Percentiles rank a stretch among this genome's conserved stretches.
Evolutionary conservation across 1,140 invertebrate genomes (phyloP).

Genomic region (Pogonus chalceus): DNA sequence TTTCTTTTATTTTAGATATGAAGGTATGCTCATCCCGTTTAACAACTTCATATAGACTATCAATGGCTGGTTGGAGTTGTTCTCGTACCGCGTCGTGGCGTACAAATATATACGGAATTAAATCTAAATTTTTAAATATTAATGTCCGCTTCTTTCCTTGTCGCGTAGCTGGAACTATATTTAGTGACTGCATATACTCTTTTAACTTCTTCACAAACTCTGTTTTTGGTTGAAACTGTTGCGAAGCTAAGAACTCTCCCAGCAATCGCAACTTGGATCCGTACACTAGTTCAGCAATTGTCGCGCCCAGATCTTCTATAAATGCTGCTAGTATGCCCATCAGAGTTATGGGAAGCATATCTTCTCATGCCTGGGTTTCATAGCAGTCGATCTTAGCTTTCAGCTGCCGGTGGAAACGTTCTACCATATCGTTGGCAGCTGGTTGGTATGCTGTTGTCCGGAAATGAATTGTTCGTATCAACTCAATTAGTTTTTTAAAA

Average conservation of each 20-base stretch:
- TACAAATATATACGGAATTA: not conserved
- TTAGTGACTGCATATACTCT: not conserved
- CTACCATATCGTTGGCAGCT: conserved; percentile 27
- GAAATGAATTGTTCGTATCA: not conserved
- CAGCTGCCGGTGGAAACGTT: conserved; percentile 25
- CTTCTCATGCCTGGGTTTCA: conserved; percentile 9
- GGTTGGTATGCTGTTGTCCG: conserved; percentile 25
- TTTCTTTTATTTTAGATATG: not conserved
- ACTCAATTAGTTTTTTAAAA: not conserved
- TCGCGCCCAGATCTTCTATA: conserved; percentile 20
- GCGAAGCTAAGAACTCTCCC: conserved; percentile 19
- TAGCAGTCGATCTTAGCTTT: conserved; percentile 22
- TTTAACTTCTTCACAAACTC: not conserved
- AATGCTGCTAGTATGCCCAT: conserved; percentile 15
- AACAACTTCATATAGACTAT: not conserved
- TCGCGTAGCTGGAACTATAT: not conserved
- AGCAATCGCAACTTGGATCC: conserved; percentile 20
- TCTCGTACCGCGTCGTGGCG: not conserved
- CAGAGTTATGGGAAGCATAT: conserved; percentile 27
- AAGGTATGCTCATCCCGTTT: not conserved
- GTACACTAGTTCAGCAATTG: conserved; percentile 24
- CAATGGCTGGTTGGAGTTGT: not conserved
- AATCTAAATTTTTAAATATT: not conserved
- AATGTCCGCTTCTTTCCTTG: not conserved
- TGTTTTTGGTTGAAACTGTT: not conserved